A percentile compares a stretch with the other conserved stretches of the same genome.
phyloP scores from a whole-genome alignment of 2,888 invertebrate species.

The Tetragnatha montana region DNA sequence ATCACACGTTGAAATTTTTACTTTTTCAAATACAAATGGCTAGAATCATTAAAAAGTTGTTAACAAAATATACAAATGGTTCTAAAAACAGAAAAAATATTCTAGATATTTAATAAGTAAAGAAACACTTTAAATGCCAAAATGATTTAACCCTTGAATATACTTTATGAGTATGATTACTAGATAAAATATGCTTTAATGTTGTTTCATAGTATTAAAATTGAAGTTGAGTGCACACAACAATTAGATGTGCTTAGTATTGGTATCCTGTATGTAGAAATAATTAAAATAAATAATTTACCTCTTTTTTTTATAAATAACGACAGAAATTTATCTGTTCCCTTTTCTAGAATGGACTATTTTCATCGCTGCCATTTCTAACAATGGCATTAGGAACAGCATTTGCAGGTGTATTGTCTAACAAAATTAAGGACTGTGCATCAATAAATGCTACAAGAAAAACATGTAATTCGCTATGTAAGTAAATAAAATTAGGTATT shows the following conservation, averaged over 20 bases:
- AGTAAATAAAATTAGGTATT: not conserved
- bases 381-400: slow-evolving; percentile 1
- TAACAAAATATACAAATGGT: not conserved
- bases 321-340: too few species aligned
- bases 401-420: slow-evolving; percentile 4
- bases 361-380: slow-evolving; percentile 22
- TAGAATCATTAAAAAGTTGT: too few species aligned
- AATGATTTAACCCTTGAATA: too few species aligned
- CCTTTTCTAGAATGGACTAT: slow-evolving; percentile 13
- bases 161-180: too few species aligned
- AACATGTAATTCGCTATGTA: slow-evolving; percentile 23
- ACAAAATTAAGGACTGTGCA: not conserved
- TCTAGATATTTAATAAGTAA: too few species aligned
- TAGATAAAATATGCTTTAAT: not conserved
- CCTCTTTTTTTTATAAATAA: not conserved
- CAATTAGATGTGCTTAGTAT: not conserved
- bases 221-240: not conserved
- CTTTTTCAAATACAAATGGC: too few species aligned
- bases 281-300: not conserved
- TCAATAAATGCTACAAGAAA: slow-evolving; percentile 19
- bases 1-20: too few species aligned
- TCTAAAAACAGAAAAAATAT: not conserved
- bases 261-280: not conserved
- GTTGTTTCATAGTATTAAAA: not conserved
- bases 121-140: too few species aligned